These are phyloP conservation scores for Balaeniceps rex DNA, from an alignment of 2,113 vertebrate genomes.

Conservation along the genomic window DNA sequence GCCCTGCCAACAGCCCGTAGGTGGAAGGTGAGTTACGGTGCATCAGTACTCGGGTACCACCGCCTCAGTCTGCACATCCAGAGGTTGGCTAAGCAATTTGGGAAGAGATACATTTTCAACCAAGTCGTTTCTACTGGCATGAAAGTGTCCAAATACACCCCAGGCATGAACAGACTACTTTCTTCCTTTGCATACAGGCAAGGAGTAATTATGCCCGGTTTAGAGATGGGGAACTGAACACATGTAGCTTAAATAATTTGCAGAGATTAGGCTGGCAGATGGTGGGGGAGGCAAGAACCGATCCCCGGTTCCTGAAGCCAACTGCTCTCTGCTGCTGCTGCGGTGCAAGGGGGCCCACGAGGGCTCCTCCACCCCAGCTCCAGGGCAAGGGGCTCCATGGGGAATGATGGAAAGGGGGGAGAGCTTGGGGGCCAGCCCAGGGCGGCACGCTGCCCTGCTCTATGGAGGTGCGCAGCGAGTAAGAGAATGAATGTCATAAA, in stretches of 20 bases:
- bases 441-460: accelerated
- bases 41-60: background rate
- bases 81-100: accelerated
- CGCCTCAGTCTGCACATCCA: background rate
- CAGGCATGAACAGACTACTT: accelerated
- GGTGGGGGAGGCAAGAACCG: background rate
- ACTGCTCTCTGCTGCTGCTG: background rate
- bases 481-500: background rate
- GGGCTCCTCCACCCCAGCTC: background rate
- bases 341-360: accelerated
- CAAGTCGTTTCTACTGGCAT: background rate
- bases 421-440: background rate
- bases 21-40: too few relatives aligned
- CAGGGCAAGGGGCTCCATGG: background rate
- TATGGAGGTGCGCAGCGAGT: background rate
- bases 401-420: background rate
- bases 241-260: background rate
- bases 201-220: background rate
- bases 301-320: background rate
- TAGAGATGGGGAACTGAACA: background rate
- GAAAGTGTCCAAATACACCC: background rate
- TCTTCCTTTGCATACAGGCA: background rate
- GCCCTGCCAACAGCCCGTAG: background rate
- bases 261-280: background rate
- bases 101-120: background rate